Base-by-base conservation (phyloP, 2,113 vertebrate genomes). In the Falco punctatus region DNA sequence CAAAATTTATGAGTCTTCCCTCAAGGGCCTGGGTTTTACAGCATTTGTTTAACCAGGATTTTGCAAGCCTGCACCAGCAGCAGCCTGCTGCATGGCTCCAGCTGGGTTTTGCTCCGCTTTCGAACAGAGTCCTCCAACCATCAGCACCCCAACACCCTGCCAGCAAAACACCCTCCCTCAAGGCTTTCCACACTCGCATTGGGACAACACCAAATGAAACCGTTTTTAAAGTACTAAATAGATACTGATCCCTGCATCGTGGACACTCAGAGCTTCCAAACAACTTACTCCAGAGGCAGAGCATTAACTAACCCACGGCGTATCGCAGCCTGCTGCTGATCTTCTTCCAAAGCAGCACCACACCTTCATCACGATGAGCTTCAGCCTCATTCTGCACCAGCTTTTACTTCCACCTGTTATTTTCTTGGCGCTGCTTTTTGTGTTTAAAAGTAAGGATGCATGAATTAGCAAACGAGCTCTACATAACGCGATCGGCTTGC, bases 81-180 rank as follows among this genome's bases (percentile, higher is more conserved):
- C 49, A 23, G 23, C 30, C 42, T 15, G 33, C 48, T 42, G 26
- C 1, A 1, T 7, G 48, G 32, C 51, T 46, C n/a, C 19, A 42
- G 14, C 30, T 32, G 70, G 42, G 42, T 4, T 72, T 28, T 33
- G 42, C 49, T 69, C 42, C 13, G 48, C 32, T 66, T 33, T 27
- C 17, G 28, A 89, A 22, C 62, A 33, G 26, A 51, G 18, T 33
- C 48, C 66, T 72, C 49, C 75, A 78, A 38, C 55, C 44, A 30
- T 5, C 38, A 62, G 42, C 6, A 1, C 33, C 70, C 20, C 78
- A 14, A 10, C 0, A 0, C 57, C 17, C 38, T 64, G 46, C 57
- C 15, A 7, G n/a, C 18, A 0, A 52, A 22, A 0, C 3, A 5
- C 2, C 21, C 46, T 38, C 67, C 64, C 51, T 17, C 9, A 3